phyloP scores from a whole-genome alignment of 2,113 vertebrate species.

The Cervus canadensis region DNA sequence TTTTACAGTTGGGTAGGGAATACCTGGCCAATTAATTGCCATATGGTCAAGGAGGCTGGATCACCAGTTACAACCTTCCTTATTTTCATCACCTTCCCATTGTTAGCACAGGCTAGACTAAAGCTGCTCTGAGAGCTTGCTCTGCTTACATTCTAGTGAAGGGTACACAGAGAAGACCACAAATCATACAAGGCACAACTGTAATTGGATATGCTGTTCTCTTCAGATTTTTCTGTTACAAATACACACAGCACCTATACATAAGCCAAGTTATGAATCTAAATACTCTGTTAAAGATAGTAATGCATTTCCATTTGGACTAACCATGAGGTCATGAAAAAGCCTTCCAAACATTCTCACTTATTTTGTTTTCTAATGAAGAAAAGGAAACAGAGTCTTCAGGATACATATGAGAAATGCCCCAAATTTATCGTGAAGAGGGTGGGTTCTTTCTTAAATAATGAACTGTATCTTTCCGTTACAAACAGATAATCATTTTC shows the following conservation, averaged over 20 bases:
- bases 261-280: neutral
- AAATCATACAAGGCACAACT: constrained; percentile 8
- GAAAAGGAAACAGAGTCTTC: neutral
- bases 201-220: constrained; percentile 26
- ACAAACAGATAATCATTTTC: neutral
- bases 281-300: constrained; percentile 14
- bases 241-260: neutral
- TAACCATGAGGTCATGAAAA: neutral
- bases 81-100: constrained; percentile 52
- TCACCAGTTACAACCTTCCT: constrained; percentile 57
- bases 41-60: constrained; percentile 44
- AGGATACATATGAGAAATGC: neutral
- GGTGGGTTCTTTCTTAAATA: neutral
- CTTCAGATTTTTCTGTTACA: constrained; percentile 25
- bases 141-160: neutral
- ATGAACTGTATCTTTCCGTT: neutral
- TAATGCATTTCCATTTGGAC: neutral
- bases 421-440: neutral
- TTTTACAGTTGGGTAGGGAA: constrained; percentile 45
- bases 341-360: neutral
- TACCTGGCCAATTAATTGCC: constrained; percentile 72
- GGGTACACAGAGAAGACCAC: neutral
- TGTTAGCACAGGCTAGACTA: neutral
- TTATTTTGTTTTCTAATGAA: neutral
- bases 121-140: neutral